phyloP scores from a whole-genome alignment of 2,888 invertebrate genomes.

The Gonocerus acuteangulatus region DNA sequence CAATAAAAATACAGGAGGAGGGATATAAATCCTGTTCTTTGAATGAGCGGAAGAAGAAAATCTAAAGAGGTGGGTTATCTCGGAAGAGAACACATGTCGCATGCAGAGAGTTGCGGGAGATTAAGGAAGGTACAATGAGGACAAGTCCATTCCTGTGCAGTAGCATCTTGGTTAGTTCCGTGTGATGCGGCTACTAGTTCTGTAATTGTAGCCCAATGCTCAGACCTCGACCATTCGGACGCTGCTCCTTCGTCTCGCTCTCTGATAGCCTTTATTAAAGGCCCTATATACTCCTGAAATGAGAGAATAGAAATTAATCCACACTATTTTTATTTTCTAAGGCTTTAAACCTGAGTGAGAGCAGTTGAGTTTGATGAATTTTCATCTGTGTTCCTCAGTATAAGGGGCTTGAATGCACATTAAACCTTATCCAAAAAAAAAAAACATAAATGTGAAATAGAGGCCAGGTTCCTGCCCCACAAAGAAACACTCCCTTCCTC shows the following conservation, averaged over 20 bases:
- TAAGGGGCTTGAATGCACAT: no score
- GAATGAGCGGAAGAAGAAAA: no score
- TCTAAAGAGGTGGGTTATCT: constrained; percentile 45
- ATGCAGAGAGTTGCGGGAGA: constrained; percentile 61
- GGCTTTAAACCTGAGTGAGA: no score
- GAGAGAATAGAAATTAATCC: background rate
- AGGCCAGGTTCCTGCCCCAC: no score
- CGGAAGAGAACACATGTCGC: constrained; percentile 91
- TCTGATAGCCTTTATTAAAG: constrained; percentile 69
- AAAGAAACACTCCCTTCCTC: no score
- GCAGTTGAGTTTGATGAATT: no score
- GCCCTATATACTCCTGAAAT: constrained; percentile 58
- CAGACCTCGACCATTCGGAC: constrained; percentile 69
- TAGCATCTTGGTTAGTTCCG: constrained; percentile 42
- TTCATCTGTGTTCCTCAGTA: no score
- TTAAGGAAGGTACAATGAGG: constrained; percentile 91
- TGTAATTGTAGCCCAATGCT: constrained; percentile 80
- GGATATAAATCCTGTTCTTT: no score
- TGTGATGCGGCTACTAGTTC: constrained; percentile 57
- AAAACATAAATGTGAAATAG: no score
- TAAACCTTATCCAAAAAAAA: no score
- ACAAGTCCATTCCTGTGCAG: constrained; percentile 71
- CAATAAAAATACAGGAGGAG: no score
- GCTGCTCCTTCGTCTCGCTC: constrained; percentile 62
- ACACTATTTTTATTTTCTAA: no score